Percentiles rank a stretch among this genome's conserved stretches.
These are phyloP conservation scores for Montipora capricornis DNA, from an alignment of 64 coral and sea anemone species.

Conservation along the genomic window DNA sequence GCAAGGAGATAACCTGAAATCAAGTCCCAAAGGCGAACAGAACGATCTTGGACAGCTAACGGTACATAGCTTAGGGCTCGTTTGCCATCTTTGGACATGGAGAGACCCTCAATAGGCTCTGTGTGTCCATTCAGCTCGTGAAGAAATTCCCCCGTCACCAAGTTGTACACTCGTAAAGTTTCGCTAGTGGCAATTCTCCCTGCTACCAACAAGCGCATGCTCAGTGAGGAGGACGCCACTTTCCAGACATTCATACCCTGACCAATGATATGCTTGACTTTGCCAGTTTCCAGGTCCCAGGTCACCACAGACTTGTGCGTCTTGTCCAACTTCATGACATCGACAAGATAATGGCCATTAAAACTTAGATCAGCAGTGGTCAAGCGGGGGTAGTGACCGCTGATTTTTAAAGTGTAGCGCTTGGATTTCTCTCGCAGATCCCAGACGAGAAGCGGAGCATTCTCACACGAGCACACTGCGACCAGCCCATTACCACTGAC, in stretches of 20 bases:
- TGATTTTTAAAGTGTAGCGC: constrained; percentile 72
- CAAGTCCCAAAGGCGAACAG: constrained; percentile 90
- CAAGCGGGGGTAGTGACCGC: constrained; percentile 87
- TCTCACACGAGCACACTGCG: constrained; percentile 91
- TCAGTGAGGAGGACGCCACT: constrained; percentile 77
- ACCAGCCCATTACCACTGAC: constrained; percentile 90
- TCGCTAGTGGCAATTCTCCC: constrained; percentile 73
- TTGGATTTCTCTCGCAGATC: constrained; percentile 75
- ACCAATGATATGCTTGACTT: constrained; percentile 93
- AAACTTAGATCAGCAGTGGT: constrained; percentile 89
- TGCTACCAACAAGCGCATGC: constrained; percentile 91
- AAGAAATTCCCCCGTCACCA: constrained; percentile 61
- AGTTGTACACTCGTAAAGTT: constrained; percentile 82
- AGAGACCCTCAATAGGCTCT: constrained; percentile 87
- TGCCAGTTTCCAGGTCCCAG: constrained; percentile 88
- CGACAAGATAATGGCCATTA: constrained; percentile 92
- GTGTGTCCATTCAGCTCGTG: constrained; percentile 78
- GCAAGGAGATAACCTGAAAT: constrained; percentile 76
- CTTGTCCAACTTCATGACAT: constrained; percentile 85
- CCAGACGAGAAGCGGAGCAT: constrained; percentile 86
- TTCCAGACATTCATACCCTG: constrained; percentile 91
- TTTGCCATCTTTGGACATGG: constrained; percentile 81
- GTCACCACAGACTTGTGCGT: constrained; percentile 89
- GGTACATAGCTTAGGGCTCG: constrained; percentile 85
- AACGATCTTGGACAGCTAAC: constrained; percentile 78